These are phyloP conservation scores for Metellina segmentata DNA, from an alignment of 2,888 invertebrate genomes.

Conservation along the genomic window DNA sequence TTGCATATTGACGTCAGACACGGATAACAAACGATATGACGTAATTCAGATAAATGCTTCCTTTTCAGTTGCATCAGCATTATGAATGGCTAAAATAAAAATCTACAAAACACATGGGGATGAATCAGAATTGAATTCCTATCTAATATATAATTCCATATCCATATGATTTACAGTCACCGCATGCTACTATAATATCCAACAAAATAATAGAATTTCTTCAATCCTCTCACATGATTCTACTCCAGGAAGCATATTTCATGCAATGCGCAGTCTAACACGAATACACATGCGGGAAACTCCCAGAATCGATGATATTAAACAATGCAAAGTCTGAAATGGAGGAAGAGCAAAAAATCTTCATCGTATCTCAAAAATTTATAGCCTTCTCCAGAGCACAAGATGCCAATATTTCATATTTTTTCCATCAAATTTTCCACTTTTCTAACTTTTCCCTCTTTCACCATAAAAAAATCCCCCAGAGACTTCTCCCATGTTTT, in stretches of 20 bases:
- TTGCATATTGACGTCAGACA: no score
- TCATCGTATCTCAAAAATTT: slow-evolving; percentile 63
- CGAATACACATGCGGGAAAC: slow-evolving; percentile 1
- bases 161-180: background rate
- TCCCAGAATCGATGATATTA: slow-evolving; percentile 44
- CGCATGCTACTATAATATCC: background rate
- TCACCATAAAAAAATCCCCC: slow-evolving; percentile 11
- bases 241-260: slow-evolving; percentile 15
- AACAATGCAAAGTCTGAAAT: slow-evolving; percentile 40
- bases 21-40: no score
- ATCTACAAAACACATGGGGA: background rate
- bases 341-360: slow-evolving; percentile 10
- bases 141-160: background rate
- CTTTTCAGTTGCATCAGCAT: no score
- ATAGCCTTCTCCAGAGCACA: slow-evolving; percentile 59
- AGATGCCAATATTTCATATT: slow-evolving; percentile 71
- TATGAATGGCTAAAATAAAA: no score
- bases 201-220: background rate
- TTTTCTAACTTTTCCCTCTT: slow-evolving; percentile 51
- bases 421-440: slow-evolving; percentile 67
- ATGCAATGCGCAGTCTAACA: background rate
- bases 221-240: background rate
- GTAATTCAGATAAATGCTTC: no score
- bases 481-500: slow-evolving; percentile 61
- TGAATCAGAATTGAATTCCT: background rate